phyloP scores from a whole-genome alignment of 2,113 vertebrate genomes.

The Sinocyclocheilus grahami region DNA sequence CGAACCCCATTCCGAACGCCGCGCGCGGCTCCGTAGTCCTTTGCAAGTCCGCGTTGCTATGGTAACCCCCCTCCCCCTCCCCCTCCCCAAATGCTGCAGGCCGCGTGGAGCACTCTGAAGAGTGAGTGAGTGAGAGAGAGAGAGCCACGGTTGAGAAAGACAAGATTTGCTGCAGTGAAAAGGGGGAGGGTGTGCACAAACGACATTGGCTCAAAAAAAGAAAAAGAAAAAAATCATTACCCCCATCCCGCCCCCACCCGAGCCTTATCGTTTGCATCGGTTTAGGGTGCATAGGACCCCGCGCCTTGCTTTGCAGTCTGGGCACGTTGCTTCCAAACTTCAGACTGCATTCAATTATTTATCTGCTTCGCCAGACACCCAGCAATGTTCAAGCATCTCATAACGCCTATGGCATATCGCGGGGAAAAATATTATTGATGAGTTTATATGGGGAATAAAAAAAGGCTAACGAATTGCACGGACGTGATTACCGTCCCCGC shows the following conservation, averaged over 20 bases:
- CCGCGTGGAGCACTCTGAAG: constrained; percentile 40
- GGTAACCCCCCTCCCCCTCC: constrained; percentile 42
- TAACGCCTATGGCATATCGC: constrained; percentile 28
- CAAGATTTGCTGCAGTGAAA: constrained; percentile 51
- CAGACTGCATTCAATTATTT: constrained; percentile 80
- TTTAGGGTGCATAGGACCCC: constrained; percentile 60
- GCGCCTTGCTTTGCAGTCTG: constrained; percentile 72
- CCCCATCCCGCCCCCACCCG: constrained; percentile 33
- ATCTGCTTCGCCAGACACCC: constrained; percentile 60
- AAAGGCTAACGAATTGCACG: not conserved
- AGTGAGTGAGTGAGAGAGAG: constrained; percentile 34
- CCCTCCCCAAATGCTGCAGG: constrained; percentile 53
- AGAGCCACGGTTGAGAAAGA: constrained; percentile 12
- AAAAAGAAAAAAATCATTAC: constrained; percentile 58
- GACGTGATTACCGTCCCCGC: constrained; percentile 3
- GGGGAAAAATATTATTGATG: constrained; percentile 24
- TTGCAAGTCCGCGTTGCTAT: constrained; percentile 59
- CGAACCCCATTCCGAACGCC: constrained; percentile 40
- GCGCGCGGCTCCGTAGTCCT: constrained; percentile 47
- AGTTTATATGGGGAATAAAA: not conserved
- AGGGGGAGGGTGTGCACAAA: constrained; percentile 41
- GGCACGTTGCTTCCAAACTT: constrained; percentile 80
- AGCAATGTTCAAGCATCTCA: constrained; percentile 45
- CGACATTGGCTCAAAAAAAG: constrained; percentile 63
- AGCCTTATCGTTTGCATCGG: constrained; percentile 68